These are phyloP conservation scores for Atractosteus spatula DNA, from an alignment of 2,113 vertebrate genomes.

Conservation along the genomic window DNA sequence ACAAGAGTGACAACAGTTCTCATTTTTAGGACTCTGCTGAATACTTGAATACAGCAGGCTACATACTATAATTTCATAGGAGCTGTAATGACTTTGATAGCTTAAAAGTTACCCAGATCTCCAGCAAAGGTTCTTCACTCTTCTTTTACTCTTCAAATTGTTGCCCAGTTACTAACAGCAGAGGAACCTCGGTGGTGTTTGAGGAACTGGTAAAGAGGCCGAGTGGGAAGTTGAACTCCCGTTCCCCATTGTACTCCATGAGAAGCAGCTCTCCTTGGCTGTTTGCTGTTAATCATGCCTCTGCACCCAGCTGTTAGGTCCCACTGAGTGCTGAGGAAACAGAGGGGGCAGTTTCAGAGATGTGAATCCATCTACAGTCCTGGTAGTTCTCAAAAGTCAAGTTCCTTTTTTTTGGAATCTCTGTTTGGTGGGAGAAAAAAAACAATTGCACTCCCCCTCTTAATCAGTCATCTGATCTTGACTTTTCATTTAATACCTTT, in stretches of 20 bases:
- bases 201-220: too few relatives aligned
- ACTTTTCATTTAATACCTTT: neutral
- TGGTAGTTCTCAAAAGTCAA: neutral
- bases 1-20: too few relatives aligned
- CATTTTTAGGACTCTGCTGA: too few relatives aligned
- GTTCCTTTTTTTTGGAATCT: neutral
- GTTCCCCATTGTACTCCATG: too few relatives aligned
- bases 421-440: neutral
- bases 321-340: constrained; percentile 11
- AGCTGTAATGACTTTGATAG: neutral
- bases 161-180: too few relatives aligned
- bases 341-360: constrained; percentile 8
- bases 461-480: neutral
- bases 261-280: too few relatives aligned
- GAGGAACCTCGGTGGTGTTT: too few relatives aligned
- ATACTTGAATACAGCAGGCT: too few relatives aligned
- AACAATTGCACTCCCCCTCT: neutral
- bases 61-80: too few relatives aligned
- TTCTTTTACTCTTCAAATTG: neutral
- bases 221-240: too few relatives aligned
- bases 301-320: too few relatives aligned
- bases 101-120: neutral
- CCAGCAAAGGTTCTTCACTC: neutral
- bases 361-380: neutral
- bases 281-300: too few relatives aligned